Evolutionary conservation across 2,888 invertebrate genomes (phyloP), one percentile per base, ranked within the genome.

Genomic region (Acleris literana): DNA sequence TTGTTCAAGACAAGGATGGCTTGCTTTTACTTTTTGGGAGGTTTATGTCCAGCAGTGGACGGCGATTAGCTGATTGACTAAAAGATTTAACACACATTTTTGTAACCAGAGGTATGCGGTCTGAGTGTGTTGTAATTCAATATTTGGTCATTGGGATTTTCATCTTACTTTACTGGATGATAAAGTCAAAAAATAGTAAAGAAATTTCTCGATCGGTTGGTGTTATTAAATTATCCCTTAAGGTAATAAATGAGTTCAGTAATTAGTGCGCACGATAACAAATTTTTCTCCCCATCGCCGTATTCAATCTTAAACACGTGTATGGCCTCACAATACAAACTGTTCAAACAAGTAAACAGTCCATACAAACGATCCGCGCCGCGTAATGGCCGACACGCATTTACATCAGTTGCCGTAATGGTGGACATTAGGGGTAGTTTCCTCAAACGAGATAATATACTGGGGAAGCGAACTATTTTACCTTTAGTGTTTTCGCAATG

Each of bases 331-430:
- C 46, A 16, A 46, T 17, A 46, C 46, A 17, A 46, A 68, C 58
- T 59, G 61, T 63, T 57, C 57, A 44, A 56, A 61, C 29, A 49
- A 58, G 48, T 56, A 77, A 76, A 73, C 64, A 67, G 68, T 72
- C 69, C 70, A 71, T 69, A 73, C 76, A 81, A 82, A 79, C 73
- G 72, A 71, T 71, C 70, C 70, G 73, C 72, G 71, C 76, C 77
- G 80, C 84, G 84, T 85, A 85, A 86, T 83, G 81, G 77, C 75
- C 74, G 77, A 82, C 85, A 84, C 84, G 84, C 85, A 86, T 87
- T 85, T 83, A 87, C 88, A 87, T 88, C 85, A 87, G 87, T 87
- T 83, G 78, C 72, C 80, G 79, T 88, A 89, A 90, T 86, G 86
- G 78, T 75, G 77, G 73, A 76, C 88, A 87, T 88, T 87, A 86